Conservation (phyloP, 1,140 invertebrate genomes). For the Protaetia brevitarsis region DNA sequence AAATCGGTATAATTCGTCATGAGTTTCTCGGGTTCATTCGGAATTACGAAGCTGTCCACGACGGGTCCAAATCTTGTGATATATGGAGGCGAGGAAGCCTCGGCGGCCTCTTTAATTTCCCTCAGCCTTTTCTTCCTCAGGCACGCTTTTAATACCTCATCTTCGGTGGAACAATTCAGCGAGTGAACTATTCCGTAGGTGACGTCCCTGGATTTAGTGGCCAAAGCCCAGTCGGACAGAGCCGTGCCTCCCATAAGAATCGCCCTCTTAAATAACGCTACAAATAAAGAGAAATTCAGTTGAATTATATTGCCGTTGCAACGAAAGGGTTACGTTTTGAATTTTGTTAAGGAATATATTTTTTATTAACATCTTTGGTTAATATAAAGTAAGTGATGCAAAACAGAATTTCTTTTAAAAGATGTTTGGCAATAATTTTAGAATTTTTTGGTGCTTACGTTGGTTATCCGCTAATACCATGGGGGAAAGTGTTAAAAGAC, state of each 20-base stretch:
- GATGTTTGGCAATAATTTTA: too few species aligned
- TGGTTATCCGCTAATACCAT: constrained; percentile 47
- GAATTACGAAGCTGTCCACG: constrained; percentile 79
- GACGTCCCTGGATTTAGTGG: constrained; percentile 72
- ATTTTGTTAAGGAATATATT: too few species aligned
- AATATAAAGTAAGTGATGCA: constrained; percentile 1
- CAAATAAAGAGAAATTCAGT: constrained; percentile 32
- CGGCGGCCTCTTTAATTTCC: constrained; percentile 71
- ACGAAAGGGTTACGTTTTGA: too few species aligned
- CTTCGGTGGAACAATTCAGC: constrained; percentile 67
- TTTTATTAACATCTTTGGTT: too few species aligned
- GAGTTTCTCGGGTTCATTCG: constrained; percentile 68
- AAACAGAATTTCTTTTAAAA: neutral
- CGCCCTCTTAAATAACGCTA: constrained; percentile 85
- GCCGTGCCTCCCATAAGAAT: constrained; percentile 94
- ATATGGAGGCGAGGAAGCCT: constrained; percentile 52
- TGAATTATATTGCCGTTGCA: too few species aligned
- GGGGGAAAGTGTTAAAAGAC: constrained; percentile 83
- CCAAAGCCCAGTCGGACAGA: constrained; percentile 84
- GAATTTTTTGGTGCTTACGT: constrained; percentile 5
- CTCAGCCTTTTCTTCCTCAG: constrained; percentile 57
- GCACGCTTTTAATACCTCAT: constrained; percentile 57
- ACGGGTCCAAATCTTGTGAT: constrained; percentile 74
- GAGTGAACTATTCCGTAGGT: constrained; percentile 77
- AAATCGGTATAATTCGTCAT: constrained; percentile 71